Percentiles rank a stretch among this genome's conserved stretches.
These are phyloP conservation scores for Atlantisia rogersi DNA, from an alignment of 2,113 vertebrate genomes.

Conservation along the genomic window DNA sequence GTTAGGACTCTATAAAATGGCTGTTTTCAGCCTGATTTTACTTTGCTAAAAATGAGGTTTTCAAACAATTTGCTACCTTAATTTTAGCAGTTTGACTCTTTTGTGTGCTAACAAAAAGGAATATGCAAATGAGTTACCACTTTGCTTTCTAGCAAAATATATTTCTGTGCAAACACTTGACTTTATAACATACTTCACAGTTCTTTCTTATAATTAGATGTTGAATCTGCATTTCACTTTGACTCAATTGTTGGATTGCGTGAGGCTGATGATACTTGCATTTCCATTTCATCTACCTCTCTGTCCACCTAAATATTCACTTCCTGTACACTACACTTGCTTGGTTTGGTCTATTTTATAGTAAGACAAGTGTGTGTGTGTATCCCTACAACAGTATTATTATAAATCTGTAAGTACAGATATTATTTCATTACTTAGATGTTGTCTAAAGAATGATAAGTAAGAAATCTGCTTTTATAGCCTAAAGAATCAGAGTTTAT, in stretches of 20 bases:
- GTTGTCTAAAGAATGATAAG: not conserved
- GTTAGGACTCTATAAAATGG: slow-evolving; percentile 32
- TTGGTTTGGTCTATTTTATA: not conserved
- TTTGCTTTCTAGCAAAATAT: slow-evolving; percentile 74
- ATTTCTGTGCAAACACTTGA: slow-evolving; percentile 76
- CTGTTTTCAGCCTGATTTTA: slow-evolving; percentile 56
- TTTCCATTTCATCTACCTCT: slow-evolving; percentile 21
- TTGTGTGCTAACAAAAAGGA: slow-evolving; percentile 73
- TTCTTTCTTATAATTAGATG: slow-evolving; percentile 66
- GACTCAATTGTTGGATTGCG: slow-evolving; percentile 36
- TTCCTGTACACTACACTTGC: not conserved
- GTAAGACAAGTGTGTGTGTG: not conserved
- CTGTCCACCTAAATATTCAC: not conserved
- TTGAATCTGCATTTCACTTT: slow-evolving; percentile 71
- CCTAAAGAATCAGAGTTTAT: not conserved
- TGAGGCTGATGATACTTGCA: slow-evolving; percentile 26
- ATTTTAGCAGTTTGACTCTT: slow-evolving; percentile 73
- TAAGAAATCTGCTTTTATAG: not conserved
- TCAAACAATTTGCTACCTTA: slow-evolving; percentile 74
- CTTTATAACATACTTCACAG: slow-evolving; percentile 64
- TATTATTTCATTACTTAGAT: not conserved
- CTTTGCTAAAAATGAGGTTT: slow-evolving; percentile 73
- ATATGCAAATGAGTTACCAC: slow-evolving; percentile 72
- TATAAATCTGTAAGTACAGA: not conserved
- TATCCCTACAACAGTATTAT: not conserved